Base-by-base conservation (phyloP, 64 coral and sea anemone species). In the Porites australiensis region DNA sequence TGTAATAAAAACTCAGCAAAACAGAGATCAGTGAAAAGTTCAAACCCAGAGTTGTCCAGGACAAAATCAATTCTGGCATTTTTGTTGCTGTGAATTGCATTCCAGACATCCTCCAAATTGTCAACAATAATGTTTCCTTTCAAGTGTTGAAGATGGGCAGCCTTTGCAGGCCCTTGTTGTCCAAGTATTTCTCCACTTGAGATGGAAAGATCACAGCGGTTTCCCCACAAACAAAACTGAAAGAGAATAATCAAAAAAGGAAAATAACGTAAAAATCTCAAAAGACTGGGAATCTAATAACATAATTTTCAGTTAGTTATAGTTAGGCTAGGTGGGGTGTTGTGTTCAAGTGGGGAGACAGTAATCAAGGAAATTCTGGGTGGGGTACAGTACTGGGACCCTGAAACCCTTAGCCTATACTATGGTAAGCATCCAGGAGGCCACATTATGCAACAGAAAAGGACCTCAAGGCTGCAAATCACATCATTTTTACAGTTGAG, bases 31-130 rank as follows among this genome's bases (percentile, higher is more conserved):
- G 94, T 91, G 58, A 99, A 96, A 63, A 99, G 71, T 89, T 99
- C 98, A 88, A 96, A 99, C 46, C 98, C 98, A 47, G 98, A 95
- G 96, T 99, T 99, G 68, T 99, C 98, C 50, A 99, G 70, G 50
- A 99, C 94, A 89, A 96, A 99, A 84, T 99, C 98, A 79, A 96
- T 87, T 21, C 92, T 96, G 44, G 52, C 47, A 74, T 70, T 74
- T 27, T 52, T 72, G 4, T 47, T 76, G 37, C 52, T 70, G 23
- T 55, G 82, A 70, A 96, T 46, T 68, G 61, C 49, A 64, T 88
- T 37, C 98, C 94, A 99, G 58, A 94, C 89, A 7, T 58, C 44
- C 19, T 71, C 60, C 19, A 88, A 81, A 44, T 96, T 52, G 77
- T 99, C 88, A 58, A 96, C 98, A 75, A 99, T 89, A 65, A 99